Base-by-base conservation (phyloP, 2,797 vertebrate species). In the Mareca penelope region DNA sequence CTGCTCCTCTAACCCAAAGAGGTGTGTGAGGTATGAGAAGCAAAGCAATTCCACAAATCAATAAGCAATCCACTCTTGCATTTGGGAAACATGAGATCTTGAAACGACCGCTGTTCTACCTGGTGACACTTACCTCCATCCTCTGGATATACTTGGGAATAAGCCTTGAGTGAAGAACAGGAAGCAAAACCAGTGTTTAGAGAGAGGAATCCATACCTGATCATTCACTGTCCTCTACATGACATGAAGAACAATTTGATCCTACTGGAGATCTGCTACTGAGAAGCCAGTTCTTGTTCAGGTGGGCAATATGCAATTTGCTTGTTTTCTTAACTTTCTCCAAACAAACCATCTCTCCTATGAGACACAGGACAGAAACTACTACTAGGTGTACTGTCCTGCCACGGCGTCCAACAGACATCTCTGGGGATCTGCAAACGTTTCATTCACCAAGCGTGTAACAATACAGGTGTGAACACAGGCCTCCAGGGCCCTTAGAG, bases 291-390 rank as follows among this genome's bases (percentile, higher is more conserved):
- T 15, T 68, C 44, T 28, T 5, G 7, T 46, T 71, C 68, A 26
- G 6, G 33, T 23, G 37, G 71, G 13, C 84, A 23, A 33, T 0
- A 48, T 0, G 35, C 9, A 31, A 76, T 64, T 67, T 75, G 39
- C 24, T 70, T 21, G 1, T 59, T 69, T 80, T 37, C 33, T 72
- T 5, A 42, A 48, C 64, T 21, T 72, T 73, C 60, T 57, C 61
- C 53, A 68, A 19, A 26, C 14, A 40, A 35, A 8, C 2, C 24
- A 37, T 6, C 39, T 67, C 71, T 73, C 56, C 59, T 46, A 7
- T 0, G 0, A 37, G 0, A 50, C 4, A 50, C 7, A 50, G 12
- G 48, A 4, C 57, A 78, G 33, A 37, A 90, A 50, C 52, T 48
- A 2, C 35, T 60, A 26, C n/a, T 60, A 29, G n/a, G 7, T 44